Evolutionary conservation across 2,888 invertebrate genomes (phyloP), one percentile per base, ranked within the genome.

Genomic region (Mesochorus sp.): DNA sequence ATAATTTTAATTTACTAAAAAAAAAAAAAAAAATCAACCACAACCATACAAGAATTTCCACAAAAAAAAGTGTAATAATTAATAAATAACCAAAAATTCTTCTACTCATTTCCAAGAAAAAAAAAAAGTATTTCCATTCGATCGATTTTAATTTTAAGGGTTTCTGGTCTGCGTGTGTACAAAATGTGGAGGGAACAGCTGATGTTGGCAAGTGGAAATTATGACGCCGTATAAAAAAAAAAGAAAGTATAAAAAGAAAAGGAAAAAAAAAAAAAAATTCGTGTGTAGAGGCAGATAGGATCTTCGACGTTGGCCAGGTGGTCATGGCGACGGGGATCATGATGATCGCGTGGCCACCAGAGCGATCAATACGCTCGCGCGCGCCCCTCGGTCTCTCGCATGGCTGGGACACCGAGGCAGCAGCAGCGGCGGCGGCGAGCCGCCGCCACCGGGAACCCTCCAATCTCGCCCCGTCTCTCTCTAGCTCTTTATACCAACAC

Each of bases 251-350:
- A 28, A n/a, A 53, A 3, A 51, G 0, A 51, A 0, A 53, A 10
- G 10, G 34, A 34, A 10, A 34, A 26, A 37, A 59, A 24, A 47
- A 3, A 53, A 53, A 59, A 67, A 42, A n/a, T n/a, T n/a, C n/a
- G n/a, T n/a, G n/a, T n/a, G n/a, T 62, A 44, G 17, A 39, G 31
- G 49, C 59, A 88, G 87, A 89, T 89, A 89, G 82, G 86, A 89
- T 90, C 89, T 88, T 87, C 86, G 85, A 88, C 88, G 84, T 87
- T 86, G 79, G 80, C 84, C 89, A 90, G 91, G 91, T 91, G 91
- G 88, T 90, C 90, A 91, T 91, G 90, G 88, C 90, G 90, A 91
- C 91, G 90, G 74, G 78, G 87, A 90, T 90, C 89, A 84, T 88
- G 89, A 90, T 90, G 90, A 91, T 90, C 89, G 89, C 89, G 88